Evolutionary conservation across 2,888 invertebrate genomes (phyloP), one percentile per base, ranked within the genome.

Genomic region (Lochmaea capreae): DNA sequence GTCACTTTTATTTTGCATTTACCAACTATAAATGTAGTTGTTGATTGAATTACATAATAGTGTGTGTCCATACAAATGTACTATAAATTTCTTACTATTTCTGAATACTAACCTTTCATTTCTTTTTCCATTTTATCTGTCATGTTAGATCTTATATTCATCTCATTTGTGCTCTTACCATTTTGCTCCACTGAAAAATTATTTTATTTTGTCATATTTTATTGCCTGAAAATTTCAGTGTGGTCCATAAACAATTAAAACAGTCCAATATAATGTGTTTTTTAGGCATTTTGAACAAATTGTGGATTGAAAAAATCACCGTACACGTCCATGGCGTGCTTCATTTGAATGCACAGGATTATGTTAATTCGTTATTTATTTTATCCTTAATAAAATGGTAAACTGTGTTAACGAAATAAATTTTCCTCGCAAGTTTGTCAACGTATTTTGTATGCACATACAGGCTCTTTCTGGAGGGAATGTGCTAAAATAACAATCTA

Each of bases 301-400:
- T 16, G 16, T n/a, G 9, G 16, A 5, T 54, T 54, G 10, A 18
- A 16, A 54, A 54, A 54, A 54, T 54, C 11, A 16, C 11, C 54
- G 10, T 33, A 33, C 14, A 43, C 62, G 62, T 39, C 43, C 6
- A 63, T 63, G 62, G 62, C 65, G 68, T 71, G 72, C 62, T 72
- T 73, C 72, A 73, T 74, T 72, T 72, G 42, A 75, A 79, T 77
- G 75, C 68, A 67, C 70, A 67, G 70, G 79, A 79, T 79, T 79
- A 79, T 79, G 77, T 73, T 79, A 77, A 79, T 79, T 74, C 65
- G 62, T 58, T 76, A 75, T 78, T 79, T 79, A 78, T 78, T 76
- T 76, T 79, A 54, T 76, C 68, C 75, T 76, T 78, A 77, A 77
- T 77, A 68, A 68, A 68, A 73, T 74, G 72, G 77, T 76, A 73